phyloP scores from a whole-genome alignment of 2,888 invertebrate genomes.

The Prosapia bicincta region DNA sequence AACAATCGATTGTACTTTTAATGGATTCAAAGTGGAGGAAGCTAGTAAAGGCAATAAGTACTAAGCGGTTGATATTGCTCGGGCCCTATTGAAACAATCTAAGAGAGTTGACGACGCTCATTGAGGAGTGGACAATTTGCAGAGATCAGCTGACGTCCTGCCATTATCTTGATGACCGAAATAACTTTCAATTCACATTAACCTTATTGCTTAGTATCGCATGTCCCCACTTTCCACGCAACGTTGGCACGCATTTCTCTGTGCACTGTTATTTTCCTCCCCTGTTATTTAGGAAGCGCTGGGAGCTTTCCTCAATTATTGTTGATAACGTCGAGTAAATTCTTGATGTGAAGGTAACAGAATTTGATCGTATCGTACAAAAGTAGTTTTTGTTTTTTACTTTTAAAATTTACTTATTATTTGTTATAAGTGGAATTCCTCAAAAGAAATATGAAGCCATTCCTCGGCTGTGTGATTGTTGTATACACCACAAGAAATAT shows the following conservation, averaged over 20 bases:
- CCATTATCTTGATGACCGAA: neutral
- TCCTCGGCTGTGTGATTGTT: too few relatives aligned
- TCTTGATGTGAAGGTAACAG: too few relatives aligned
- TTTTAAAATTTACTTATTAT: too few relatives aligned
- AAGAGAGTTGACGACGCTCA: neutral
- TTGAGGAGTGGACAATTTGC: neutral
- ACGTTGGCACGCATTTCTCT: neutral
- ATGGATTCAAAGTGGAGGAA: neutral
- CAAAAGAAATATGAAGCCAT: too few relatives aligned
- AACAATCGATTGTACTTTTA: too few relatives aligned
- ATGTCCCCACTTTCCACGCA: neutral
- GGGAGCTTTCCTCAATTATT: too few relatives aligned
- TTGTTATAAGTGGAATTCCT: too few relatives aligned
- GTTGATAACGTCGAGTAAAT: too few relatives aligned
- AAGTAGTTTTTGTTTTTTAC: too few relatives aligned
- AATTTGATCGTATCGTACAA: too few relatives aligned
- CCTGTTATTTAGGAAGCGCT: neutral
- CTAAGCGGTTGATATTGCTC: neutral
- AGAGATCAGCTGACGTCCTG: neutral
- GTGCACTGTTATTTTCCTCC: neutral
- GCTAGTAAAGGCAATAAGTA: neutral
- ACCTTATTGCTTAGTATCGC: neutral
- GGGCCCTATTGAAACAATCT: neutral
- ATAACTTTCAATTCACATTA: neutral
- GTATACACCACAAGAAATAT: too few relatives aligned